Conservation (phyloP, 2,113 vertebrate genomes). For the Neopipo cinnamomea region DNA sequence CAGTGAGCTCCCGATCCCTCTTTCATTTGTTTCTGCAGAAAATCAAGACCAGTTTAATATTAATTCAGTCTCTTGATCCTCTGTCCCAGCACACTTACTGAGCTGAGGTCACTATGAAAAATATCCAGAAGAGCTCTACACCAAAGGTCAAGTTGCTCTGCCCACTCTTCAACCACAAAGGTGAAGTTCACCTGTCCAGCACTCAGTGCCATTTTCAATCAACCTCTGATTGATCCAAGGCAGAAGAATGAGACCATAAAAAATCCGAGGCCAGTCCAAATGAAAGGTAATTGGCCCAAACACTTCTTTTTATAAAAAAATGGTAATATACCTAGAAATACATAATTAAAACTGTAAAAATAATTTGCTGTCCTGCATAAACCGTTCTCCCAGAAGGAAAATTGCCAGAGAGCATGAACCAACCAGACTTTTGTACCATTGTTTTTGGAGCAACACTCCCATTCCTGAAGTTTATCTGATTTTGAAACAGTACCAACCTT, state of each 20-base stretch:
- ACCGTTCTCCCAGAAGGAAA: neutral
- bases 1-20: neutral
- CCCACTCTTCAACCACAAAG: neutral
- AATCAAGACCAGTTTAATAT: neutral
- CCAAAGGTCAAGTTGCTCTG: neutral
- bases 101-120: neutral
- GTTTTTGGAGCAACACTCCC: neutral
- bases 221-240: neutral
- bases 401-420: fast-evolving
- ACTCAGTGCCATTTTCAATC: neutral
- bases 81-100: neutral
- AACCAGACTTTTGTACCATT: neutral
- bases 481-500: neutral
- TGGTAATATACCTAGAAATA: fast-evolving
- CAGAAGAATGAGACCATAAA: fast-evolving
- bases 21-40: neutral
- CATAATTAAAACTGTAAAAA: neutral
- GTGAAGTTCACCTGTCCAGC: neutral
- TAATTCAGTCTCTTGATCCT: neutral
- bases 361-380: neutral
- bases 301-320: neutral
- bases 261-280: neutral
- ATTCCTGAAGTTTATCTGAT: neutral
- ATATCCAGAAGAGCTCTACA: neutral
- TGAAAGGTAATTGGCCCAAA: neutral